Conservation (phyloP, 2,888 invertebrate genomes). For the Hanleya hanleyi region DNA sequence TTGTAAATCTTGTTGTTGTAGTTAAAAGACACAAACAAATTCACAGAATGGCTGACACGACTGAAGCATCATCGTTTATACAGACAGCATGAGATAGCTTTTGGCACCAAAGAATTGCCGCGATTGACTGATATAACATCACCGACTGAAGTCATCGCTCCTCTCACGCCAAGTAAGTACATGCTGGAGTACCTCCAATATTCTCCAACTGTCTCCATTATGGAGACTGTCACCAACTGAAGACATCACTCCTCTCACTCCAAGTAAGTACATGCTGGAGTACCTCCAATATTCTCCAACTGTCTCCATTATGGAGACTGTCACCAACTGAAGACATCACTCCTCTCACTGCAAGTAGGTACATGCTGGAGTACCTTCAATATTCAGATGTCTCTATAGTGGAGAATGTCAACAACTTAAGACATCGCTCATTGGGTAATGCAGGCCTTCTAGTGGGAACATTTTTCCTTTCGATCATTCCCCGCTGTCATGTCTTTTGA, state of each 20-base stretch:
- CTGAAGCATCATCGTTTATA: slow-evolving; percentile 84
- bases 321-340: slow-evolving; percentile 68
- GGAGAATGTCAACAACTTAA: slow-evolving; percentile 70
- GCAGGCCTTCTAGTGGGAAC: too few species aligned
- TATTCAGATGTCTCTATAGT: too few species aligned
- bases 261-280: too few species aligned
- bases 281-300: background rate
- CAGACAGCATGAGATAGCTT: slow-evolving; percentile 80
- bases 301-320: too few species aligned
- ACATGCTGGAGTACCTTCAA: too few species aligned
- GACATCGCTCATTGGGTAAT: slow-evolving; percentile 57
- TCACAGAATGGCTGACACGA: slow-evolving; percentile 84
- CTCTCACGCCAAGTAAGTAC: slow-evolving; percentile 47
- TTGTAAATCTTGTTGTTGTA: slow-evolving; percentile 25
- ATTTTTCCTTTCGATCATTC: too few species aligned
- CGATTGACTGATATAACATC: slow-evolving; percentile 66
- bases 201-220: too few species aligned
- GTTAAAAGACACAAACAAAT: slow-evolving; percentile 77
- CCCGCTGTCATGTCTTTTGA: too few species aligned
- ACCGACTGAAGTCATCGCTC: slow-evolving; percentile 63
- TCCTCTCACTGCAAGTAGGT: slow-evolving; percentile 46
- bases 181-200: too few species aligned
- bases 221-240: slow-evolving; percentile 71
- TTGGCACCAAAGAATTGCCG: slow-evolving; percentile 69
- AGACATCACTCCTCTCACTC: slow-evolving; percentile 50